These are phyloP conservation scores for Columba guinea DNA, from an alignment of 2,797 vertebrate genomes.

Conservation along the genomic window DNA sequence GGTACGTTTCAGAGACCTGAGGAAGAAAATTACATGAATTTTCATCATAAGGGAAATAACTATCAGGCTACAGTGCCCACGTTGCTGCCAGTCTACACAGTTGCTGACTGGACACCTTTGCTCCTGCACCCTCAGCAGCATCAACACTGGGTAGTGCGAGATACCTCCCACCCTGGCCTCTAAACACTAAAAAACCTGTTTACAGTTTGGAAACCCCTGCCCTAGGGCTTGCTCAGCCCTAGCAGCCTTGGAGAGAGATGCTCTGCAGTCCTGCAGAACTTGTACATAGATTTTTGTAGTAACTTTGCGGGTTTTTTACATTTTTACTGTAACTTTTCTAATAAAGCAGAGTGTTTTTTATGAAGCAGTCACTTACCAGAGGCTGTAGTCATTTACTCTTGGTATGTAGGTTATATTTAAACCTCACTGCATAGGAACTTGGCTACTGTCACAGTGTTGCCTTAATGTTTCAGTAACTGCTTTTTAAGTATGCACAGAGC, in stretches of 20 bases:
- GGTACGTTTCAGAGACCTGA: neutral
- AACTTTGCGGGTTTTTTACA: neutral
- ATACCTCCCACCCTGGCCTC: neutral
- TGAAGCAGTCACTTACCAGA: neutral
- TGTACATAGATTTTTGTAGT: conserved; percentile 30
- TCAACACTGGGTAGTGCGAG: neutral
- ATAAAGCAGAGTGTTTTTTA: conserved; percentile 50
- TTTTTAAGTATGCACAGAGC: neutral
- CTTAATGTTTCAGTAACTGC: neutral
- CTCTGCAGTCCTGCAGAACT: neutral
- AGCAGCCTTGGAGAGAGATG: neutral
- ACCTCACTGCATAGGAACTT: neutral
- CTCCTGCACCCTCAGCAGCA: neutral
- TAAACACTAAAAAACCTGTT: conserved; percentile 23
- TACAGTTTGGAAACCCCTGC: neutral
- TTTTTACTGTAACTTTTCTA: conserved; percentile 63
- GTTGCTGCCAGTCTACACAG: neutral
- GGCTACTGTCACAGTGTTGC: neutral
- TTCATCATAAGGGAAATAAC: neutral
- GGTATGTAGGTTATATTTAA: neutral
- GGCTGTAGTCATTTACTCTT: fast-evolving
- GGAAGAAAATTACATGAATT: neutral
- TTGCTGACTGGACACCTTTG: neutral
- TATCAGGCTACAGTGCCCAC: fast-evolving
- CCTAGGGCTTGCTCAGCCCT: neutral